Base-by-base conservation (phyloP, 2,888 invertebrate genomes). In the Timandra comae region DNA sequence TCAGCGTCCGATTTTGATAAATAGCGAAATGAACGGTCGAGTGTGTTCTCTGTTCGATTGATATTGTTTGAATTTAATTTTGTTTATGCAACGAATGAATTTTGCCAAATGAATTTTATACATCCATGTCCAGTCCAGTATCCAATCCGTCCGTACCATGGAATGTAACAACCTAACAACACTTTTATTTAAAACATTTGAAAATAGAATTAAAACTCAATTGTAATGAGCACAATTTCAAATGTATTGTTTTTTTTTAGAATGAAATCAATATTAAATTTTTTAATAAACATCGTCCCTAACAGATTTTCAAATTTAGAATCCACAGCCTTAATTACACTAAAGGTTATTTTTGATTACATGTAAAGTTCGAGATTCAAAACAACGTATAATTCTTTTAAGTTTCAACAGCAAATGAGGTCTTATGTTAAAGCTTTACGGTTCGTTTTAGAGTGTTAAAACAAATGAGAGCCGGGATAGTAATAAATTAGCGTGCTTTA, bases 401-500 rank as follows among this genome's bases (percentile, higher is more conserved):
- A 37, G 38, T 11, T 23, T 41, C 54, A 51, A 43, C 32, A 52
- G 37, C 63, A 52, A 65, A 62, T 52, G 16, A 16, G 16, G 16
- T 16, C 68, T 45, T 45, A 74, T 61, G 39, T 41, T 7, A 48
- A 51, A 52, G 46, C 46, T 61, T 68, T 75, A 81, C 59, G 70
- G 52, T n/a, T 57, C 59, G 67, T 66, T 74, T 75, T 74, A 51
- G 64, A 59, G 50, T 73, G 70, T 69, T 67, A 66, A 64, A 53
- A 64, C 68, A 72, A 71, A 75, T 72, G 76, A 71, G 74, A 76
- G 63, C 57, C 62, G 9, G 11, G 75, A 71, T 72, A 65, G 78
- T 74, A 78, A 85, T 86, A 86, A 85, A 85, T 86, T 85, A 85
- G 71, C 74, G 72, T 74, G 69, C 71, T 81, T 82, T 86, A 86